Evolutionary conservation across 2,888 invertebrate genomes (phyloP).

Genomic region (Parnassius orleans): DNA sequence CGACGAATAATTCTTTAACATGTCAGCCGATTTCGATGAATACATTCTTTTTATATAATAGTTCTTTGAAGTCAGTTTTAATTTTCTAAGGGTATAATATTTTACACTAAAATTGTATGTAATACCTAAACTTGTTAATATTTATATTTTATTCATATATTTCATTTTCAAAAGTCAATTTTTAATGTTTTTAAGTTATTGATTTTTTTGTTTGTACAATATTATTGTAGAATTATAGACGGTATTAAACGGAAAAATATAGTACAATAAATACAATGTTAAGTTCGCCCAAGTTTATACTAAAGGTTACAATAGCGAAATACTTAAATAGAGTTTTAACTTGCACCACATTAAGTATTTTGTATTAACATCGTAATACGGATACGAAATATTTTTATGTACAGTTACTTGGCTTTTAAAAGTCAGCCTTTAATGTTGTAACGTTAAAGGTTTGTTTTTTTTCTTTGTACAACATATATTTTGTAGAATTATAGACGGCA

Average conservation of each 20-base stretch:
- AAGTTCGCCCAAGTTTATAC: slow-evolving; percentile 41
- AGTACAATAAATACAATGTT: slow-evolving; percentile 51
- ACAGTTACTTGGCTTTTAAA: background rate
- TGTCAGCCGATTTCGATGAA: too few relatives aligned
- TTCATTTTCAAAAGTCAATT: background rate
- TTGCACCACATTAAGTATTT: slow-evolving; percentile 36
- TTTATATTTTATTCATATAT: too few relatives aligned
- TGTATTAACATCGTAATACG: too few relatives aligned
- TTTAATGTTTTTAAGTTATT: background rate
- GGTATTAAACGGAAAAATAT: slow-evolving; percentile 50
- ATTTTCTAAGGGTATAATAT: too few relatives aligned
- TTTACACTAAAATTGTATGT: too few relatives aligned
- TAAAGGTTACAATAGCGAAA: slow-evolving; percentile 44
- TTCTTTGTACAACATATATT: slow-evolving; percentile 4
- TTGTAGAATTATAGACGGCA: slow-evolving; percentile 37
- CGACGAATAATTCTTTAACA: too few relatives aligned
- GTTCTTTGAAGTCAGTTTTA: too few relatives aligned
- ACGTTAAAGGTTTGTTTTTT: slow-evolving; percentile 1
- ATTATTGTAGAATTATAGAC: slow-evolving; percentile 34
- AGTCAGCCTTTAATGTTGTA: slow-evolving; percentile 1
- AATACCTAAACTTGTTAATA: too few relatives aligned
- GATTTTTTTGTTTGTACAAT: slow-evolving; percentile 3
- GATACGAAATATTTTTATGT: background rate
- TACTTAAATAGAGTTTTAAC: slow-evolving; percentile 40
- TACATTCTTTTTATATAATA: too few relatives aligned